Base-by-base conservation (phyloP, 1,140 invertebrate genomes). In the Laodelphax striatellus region DNA sequence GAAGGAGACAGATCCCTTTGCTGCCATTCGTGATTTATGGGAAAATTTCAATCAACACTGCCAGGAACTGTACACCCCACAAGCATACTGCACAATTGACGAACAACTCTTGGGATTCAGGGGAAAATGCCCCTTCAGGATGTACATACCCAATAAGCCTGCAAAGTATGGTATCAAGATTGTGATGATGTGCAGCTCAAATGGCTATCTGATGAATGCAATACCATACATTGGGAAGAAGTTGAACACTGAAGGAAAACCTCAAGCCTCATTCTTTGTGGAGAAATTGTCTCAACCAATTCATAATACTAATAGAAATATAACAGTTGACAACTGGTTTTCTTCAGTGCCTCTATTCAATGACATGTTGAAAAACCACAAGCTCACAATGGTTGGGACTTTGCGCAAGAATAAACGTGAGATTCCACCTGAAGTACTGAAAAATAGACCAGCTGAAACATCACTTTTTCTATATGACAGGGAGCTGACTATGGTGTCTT, bases 201-300 rank as follows among this genome's bases (percentile, higher is more conserved):
- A 55, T 55, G 53, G 34, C 5, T 75, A 73, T 60, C 53, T 71
- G 31, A 60, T 68, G 14, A 70, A 71, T 64, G 67, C 63, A 9
- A 69, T 70, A 50, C 67, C 72, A 34, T 74, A 75, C 58, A 50
- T 64, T 14, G 70, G 71, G 22, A 73, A 73, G 68, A 55, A 63
- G 34, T 38, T 34, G 53, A 16, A 44, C 31, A 41, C 16, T 38
- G 24, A 44, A 60, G 22, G 56, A 52, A 42, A 61, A 21, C 13
- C 43, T 50, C 24, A 28, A 44, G 42, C 58, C 17, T 42, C 41
- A 14, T 57, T 22, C 16, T 54, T 21, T 54, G 24, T 62, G 24
- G 43, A 61, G 60, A 61, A 24, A 52, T 52, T 57, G 50, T 43
- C 59, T 17, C n/a, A 64, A 59, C 63, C 50, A 24, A n/a, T n/a